phyloP scores from a whole-genome alignment of 1,140 invertebrate species.

The Drosophila lini region DNA sequence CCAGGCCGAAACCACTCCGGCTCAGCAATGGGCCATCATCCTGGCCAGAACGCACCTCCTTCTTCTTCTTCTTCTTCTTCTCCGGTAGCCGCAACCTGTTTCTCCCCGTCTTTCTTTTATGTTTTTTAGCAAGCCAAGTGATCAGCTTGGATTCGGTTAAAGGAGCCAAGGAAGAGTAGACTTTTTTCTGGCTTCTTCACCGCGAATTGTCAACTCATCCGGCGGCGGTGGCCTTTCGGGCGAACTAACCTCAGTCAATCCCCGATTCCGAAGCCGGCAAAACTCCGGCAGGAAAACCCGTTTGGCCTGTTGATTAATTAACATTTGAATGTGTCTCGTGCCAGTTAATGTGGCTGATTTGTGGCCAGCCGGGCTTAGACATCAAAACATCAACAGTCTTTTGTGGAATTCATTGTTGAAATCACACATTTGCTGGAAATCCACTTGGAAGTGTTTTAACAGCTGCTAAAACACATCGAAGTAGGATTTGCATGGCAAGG shows the following conservation, averaged over 20 bases:
- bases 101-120: slow-evolving; percentile 1
- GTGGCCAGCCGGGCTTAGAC: slow-evolving; percentile 31
- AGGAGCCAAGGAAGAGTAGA: slow-evolving; percentile 30
- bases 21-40: slow-evolving; percentile 27
- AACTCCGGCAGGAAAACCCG: slow-evolving; percentile 13
- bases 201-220: slow-evolving; percentile 48
- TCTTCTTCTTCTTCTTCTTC: slow-evolving; percentile 8
- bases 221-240: background rate
- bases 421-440: slow-evolving; percentile 16
- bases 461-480: slow-evolving; percentile 33
- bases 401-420: slow-evolving; percentile 45
- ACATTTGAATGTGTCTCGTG: slow-evolving; percentile 71
- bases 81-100: slow-evolving; percentile 40
- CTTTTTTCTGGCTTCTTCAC: slow-evolving; percentile 36
- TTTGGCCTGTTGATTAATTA: slow-evolving; percentile 65
- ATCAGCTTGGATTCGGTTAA: slow-evolving; percentile 21
- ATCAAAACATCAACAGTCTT: slow-evolving; percentile 49
- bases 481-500: slow-evolving; percentile 29
- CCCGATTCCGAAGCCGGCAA: slow-evolving; percentile 41
- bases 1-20: slow-evolving; percentile 27
- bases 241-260: slow-evolving; percentile 75
- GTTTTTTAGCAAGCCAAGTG: background rate
- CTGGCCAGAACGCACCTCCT: slow-evolving; percentile 30
- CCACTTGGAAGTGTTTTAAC: slow-evolving; percentile 33
- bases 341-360: slow-evolving; percentile 65